These are phyloP conservation scores for Piscicola geometra DNA, from an alignment of 2,888 invertebrate genomes.

Conservation along the genomic window DNA sequence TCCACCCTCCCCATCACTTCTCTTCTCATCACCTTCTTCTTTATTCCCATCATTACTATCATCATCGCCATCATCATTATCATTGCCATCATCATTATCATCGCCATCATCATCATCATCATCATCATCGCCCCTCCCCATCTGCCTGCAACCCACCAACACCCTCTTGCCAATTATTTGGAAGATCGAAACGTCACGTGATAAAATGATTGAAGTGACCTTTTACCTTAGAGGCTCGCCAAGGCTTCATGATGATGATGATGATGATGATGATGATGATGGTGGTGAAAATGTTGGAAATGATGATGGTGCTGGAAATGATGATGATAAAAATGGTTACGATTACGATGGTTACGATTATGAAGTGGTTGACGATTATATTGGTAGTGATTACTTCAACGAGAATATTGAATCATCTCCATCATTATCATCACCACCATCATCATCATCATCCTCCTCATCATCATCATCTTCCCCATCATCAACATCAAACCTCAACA, in stretches of 20 bases:
- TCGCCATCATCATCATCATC: background rate
- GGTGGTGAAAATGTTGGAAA: too few relatives aligned
- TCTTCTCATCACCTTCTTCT: too few relatives aligned
- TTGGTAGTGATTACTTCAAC: background rate
- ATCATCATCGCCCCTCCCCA: background rate
- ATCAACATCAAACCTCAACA: background rate
- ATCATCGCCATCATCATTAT: background rate
- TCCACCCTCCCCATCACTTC: background rate
- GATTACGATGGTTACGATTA: too few relatives aligned
- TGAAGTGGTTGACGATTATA: background rate
- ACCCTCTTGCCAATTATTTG: constrained; percentile 8
- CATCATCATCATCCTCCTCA: constrained; percentile 30
- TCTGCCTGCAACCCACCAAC: background rate
- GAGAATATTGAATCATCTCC: background rate
- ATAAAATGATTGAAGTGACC: constrained; percentile 3
- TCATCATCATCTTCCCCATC: constrained; percentile 24
- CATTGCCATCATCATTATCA: background rate
- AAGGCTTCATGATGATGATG: background rate
- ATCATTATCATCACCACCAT: constrained; percentile 10
- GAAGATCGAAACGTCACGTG: constrained; percentile 6
- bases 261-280: constrained; percentile 15
- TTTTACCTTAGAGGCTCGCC: constrained; percentile 24
- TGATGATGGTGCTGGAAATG: too few relatives aligned
- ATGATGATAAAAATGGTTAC: too few relatives aligned
- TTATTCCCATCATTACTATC: background rate